phyloP scores from a whole-genome alignment of 2,888 invertebrate genomes.

The Cotesia congregata region DNA sequence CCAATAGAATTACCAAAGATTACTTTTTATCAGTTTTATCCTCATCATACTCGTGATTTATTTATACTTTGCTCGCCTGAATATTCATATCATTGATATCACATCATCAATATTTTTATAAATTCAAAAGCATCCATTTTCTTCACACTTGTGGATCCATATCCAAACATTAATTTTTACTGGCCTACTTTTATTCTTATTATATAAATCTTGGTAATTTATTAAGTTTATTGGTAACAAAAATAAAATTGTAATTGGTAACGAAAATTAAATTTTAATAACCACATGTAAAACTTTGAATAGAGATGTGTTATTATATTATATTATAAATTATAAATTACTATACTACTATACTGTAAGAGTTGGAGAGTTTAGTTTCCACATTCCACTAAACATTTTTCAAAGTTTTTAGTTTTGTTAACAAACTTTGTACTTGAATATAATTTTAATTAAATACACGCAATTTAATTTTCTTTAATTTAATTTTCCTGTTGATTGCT shows the following conservation, averaged over 20 bases:
- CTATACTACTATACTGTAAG: no score
- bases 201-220: not conserved
- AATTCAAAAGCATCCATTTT: conserved; percentile 5
- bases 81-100: conserved; percentile 25
- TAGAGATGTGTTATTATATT: no score
- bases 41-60: no score
- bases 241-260: no score
- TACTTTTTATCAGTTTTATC: no score
- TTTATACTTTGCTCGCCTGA: conserved; percentile 21
- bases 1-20: no score
- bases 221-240: no score
- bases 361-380: no score
- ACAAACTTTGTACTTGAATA: not conserved
- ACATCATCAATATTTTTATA: conserved; percentile 25
- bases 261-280: no score
- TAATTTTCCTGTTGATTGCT: not conserved
- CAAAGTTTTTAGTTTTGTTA: not conserved
- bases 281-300: no score
- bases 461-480: no score
- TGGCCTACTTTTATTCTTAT: conserved; percentile 40
- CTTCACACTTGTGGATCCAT: not conserved
- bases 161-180: conserved; percentile 35
- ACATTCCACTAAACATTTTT: conserved; percentile 2
- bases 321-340: no score
- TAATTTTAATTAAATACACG: not conserved